phyloP scores from a whole-genome alignment of 1,140 invertebrate genomes.

The Drosophila ironensis region DNA sequence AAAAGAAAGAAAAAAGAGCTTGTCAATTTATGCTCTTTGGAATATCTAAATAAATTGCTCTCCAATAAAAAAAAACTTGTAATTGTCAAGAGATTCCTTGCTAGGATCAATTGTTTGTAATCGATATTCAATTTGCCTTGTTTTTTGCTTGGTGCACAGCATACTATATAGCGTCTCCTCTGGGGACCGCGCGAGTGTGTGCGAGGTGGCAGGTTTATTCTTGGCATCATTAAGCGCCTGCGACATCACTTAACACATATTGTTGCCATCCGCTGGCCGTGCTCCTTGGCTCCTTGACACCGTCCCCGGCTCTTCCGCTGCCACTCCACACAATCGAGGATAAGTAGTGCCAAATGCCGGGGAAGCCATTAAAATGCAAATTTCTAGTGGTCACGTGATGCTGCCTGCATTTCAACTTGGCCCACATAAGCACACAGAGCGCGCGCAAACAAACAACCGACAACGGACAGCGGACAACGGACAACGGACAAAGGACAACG shows the following conservation, averaged over 20 bases:
- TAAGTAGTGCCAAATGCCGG: constrained; percentile 58
- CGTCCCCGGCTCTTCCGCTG: constrained; percentile 16
- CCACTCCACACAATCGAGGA: constrained; percentile 29
- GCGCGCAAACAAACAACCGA: constrained; percentile 9
- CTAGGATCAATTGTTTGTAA: no score
- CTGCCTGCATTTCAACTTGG: constrained; percentile 51
- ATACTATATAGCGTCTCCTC: no score
- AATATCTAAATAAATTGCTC: no score
- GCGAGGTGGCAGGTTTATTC: constrained; percentile 66
- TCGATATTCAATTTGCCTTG: no score
- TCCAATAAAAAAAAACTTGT: no score
- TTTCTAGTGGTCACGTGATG: constrained; percentile 74
- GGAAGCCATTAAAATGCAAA: constrained; percentile 73
- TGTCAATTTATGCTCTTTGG: no score
- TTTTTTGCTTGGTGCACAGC: no score
- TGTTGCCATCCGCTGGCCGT: constrained; percentile 42
- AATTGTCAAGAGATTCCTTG: no score
- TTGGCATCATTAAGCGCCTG: constrained; percentile 74
- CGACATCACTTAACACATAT: constrained; percentile 75
- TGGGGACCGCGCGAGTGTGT: constrained; percentile 14
- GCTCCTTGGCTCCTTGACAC: constrained; percentile 27
- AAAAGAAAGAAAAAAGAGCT: no score
- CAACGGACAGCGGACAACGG: not conserved
- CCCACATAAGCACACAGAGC: constrained; percentile 48
- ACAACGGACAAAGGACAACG: not conserved